These are phyloP conservation scores for Neolamprologus kungweensis DNA, from an alignment of 2,113 vertebrate genomes.

Conservation along the genomic window DNA sequence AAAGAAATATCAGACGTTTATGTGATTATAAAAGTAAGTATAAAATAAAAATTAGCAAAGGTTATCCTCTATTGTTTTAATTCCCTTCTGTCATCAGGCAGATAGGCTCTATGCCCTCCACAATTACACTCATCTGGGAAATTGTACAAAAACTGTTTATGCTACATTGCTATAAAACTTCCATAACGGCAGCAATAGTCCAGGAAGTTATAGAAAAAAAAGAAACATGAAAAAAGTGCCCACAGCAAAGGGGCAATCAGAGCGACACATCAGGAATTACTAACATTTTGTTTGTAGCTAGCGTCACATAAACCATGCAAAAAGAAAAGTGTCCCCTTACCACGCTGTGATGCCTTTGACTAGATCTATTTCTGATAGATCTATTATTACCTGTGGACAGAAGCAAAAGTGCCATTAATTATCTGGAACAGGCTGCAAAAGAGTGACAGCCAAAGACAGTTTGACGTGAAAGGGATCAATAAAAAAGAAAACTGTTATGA, in stretches of 20 bases:
- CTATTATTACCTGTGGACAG: constrained; percentile 76
- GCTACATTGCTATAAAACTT: neutral
- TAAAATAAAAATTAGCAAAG: neutral
- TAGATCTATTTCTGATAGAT: constrained; percentile 82
- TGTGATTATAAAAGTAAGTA: neutral
- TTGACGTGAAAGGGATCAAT: neutral
- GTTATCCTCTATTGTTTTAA: neutral
- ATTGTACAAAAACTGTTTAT: neutral
- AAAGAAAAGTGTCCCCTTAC: constrained; percentile 56
- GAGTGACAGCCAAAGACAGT: neutral
- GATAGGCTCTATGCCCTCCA: accelerated
- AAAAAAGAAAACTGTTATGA: neutral
- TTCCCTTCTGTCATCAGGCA: neutral
- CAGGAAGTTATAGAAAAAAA: neutral
- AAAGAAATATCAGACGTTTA: neutral
- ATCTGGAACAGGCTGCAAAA: neutral
- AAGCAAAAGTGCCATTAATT: neutral
- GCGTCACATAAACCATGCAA: neutral
- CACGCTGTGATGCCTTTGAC: constrained; percentile 79
- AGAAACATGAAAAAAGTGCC: neutral
- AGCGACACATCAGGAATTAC: neutral
- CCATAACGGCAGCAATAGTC: neutral
- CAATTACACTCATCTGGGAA: neutral
- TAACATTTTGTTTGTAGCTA: neutral
- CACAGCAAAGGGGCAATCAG: neutral